These are phyloP conservation scores for Chiroxiphia lanceolata DNA, from an alignment of 2,797 vertebrate genomes.

Conservation along the genomic window DNA sequence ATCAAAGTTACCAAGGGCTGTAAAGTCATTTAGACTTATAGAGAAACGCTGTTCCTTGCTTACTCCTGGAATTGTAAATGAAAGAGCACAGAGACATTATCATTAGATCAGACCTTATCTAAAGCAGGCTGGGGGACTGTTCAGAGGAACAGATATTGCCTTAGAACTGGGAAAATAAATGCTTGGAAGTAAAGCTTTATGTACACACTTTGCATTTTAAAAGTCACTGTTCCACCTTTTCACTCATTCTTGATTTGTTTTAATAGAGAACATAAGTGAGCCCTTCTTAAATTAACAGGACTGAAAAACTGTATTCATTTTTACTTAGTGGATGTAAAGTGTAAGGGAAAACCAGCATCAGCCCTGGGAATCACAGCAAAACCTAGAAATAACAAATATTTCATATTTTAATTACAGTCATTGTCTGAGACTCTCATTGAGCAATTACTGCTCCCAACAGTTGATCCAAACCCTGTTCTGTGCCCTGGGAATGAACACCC, in stretches of 20 bases:
- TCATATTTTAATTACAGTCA: not conserved
- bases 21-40: not conserved
- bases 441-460: not conserved
- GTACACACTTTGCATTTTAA: not conserved
- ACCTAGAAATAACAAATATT: not conserved
- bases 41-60: not conserved
- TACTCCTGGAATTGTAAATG: constrained; percentile 21
- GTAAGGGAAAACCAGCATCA: not conserved
- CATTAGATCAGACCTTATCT: constrained; percentile 27
- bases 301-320: not conserved
- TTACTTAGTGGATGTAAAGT: not conserved
- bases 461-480: not conserved
- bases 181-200: not conserved
- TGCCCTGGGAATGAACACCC: not conserved
- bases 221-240: not conserved
- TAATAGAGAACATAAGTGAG: not conserved
- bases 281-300: not conserved
- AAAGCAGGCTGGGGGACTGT: not conserved
- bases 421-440: not conserved
- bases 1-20: constrained; percentile 44
- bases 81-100: not conserved
- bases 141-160: not conserved
- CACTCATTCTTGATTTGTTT: not conserved
- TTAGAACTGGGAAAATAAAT: not conserved
- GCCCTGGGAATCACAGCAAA: not conserved